Conservation (phyloP, 2,113 vertebrate species). For the Mesocricetus auratus region DNA sequence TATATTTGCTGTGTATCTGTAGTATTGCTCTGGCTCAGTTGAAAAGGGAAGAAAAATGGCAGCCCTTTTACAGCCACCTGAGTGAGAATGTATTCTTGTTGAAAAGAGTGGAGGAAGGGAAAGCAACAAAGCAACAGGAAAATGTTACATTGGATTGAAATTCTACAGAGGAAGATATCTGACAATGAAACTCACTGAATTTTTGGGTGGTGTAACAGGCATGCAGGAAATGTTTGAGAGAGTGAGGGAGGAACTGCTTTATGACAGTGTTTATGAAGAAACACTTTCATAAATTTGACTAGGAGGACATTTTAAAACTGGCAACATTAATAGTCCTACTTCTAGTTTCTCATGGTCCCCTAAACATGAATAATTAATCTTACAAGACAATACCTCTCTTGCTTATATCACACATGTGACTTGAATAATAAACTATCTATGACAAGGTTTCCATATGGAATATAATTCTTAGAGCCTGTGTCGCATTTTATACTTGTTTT, state of each 20-base stretch:
- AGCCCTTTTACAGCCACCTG: conserved; percentile 3
- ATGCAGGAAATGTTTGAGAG: background rate
- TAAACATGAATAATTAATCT: conserved; percentile 17
- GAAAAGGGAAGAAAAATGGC: background rate
- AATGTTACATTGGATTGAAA: conserved; percentile 24
- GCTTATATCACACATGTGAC: background rate
- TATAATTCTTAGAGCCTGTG: background rate
- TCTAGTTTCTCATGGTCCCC: background rate
- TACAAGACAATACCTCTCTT: background rate
- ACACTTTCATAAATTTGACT: background rate
- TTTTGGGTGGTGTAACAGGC: background rate
- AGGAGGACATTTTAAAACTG: background rate
- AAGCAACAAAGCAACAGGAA: background rate
- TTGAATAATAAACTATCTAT: conserved; percentile 33
- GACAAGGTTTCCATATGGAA: background rate
- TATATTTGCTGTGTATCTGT: background rate
- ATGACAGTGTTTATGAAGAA: background rate
- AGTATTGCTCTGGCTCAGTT: background rate
- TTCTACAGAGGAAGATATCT: background rate
- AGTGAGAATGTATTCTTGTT: background rate
- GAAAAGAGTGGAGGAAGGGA: background rate
- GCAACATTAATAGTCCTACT: background rate
- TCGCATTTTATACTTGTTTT: background rate
- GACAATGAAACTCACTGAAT: background rate
- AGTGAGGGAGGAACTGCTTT: background rate